Percentiles rank a stretch among this genome's conserved stretches.
Evolutionary conservation across 2,888 invertebrate species (phyloP).

Genomic region (Ornithoptera alexandrae): DNA sequence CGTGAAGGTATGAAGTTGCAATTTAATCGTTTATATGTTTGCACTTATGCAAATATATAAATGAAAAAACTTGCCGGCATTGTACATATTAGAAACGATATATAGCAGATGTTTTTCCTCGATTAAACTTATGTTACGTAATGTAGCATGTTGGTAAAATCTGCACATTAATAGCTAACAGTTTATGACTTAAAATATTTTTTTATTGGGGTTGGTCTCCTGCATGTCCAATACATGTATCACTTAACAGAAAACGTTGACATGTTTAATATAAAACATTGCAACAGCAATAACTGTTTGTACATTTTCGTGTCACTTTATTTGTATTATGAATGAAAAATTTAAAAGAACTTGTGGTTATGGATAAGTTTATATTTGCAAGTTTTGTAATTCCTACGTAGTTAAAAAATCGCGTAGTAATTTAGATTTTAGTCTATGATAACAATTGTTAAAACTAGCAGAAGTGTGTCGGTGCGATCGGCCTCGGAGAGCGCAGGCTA

Average conservation of each 20-base stretch:
- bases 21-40: neutral
- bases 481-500: constrained; percentile 48
- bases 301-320: too few species aligned
- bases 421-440: constrained; percentile 27
- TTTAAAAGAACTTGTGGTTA: neutral
- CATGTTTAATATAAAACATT: too few species aligned
- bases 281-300: too few species aligned
- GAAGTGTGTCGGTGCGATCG: constrained; percentile 54
- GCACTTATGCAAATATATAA: neutral
- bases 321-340: neutral
- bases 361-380: neutral
- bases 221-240: too few species aligned
- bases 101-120: neutral
- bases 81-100: too few species aligned
- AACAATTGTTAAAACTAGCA: constrained; percentile 42
- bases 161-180: too few species aligned
- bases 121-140: neutral
- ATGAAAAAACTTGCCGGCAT: neutral
- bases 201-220: too few species aligned
- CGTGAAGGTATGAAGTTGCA: neutral
- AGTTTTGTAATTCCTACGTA: neutral
- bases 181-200: too few species aligned
- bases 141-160: too few species aligned
- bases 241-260: too few species aligned
- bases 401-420: neutral